Base-by-base conservation (phyloP, 92 coral and sea anemone species). In the Anthopleura xanthogrammica region DNA sequence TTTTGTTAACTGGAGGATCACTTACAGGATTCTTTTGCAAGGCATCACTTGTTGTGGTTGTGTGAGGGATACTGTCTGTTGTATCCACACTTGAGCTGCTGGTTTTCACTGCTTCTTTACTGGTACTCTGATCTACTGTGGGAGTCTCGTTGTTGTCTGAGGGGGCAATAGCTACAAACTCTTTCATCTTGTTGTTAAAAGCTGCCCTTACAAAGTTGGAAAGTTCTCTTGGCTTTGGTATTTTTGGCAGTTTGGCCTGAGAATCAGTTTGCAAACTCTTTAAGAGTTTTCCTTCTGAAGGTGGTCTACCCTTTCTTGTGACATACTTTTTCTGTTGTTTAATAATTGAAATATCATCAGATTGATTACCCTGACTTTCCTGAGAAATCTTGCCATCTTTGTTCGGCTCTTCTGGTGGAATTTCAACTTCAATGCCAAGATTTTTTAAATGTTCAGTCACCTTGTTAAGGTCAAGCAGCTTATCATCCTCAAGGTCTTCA, bases 1-100 rank as follows among this genome's bases (percentile, higher is more conserved):
- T 93, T 46, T 93, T 89, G 71, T 81, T 86, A 14, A 89, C 71
- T 29, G 90, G 66, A 0, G 85, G 82, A 60, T 78, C 80, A n/a
- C 74, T 56, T 22, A 68, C 58, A 60, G 36, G 62, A 43, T 82
- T 74, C 86, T 82, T 75, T 55, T 64, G 80, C 73, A 80, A 62
- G 5, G 85, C 90, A 23, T 84, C 86, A 55, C 89, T 85, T 52
- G 57, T 85, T 36, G 3, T 29, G 36, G 36, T 74, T 24, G 80
- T 64, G 50, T 46, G 50, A 5, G 50, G 50, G 50, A 46, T 46
- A 43, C 81, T 80, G 62, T 76, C 66, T 19, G 64, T 77, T 46
- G 65, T 71, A 46, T 81, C 77, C 13, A 68, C 23, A 81, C 20
- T 70, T 58, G 54, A 42, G 42, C 77, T 50, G 22, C n/a, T 11